Conservation (phyloP, 2,888 invertebrate species). For the Lycaena phlaeas region DNA sequence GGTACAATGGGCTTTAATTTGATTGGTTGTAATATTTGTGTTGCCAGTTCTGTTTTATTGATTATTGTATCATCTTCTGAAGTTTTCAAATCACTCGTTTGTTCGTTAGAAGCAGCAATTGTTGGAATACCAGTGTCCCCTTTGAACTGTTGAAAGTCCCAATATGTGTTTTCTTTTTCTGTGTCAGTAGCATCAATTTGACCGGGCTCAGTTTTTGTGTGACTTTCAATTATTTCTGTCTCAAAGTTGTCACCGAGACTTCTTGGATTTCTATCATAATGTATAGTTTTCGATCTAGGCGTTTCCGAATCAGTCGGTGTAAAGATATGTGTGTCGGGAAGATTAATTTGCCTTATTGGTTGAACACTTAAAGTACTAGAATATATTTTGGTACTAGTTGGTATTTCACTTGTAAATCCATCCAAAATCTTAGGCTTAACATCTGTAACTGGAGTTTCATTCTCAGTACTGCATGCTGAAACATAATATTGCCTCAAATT, state of each 20-base stretch:
- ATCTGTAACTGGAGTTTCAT: slow-evolving; percentile 30
- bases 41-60: slow-evolving; percentile 32
- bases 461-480: slow-evolving; percentile 57
- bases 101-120: slow-evolving; percentile 10
- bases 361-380: slow-evolving; percentile 53
- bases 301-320: slow-evolving; percentile 67
- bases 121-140: slow-evolving; percentile 23
- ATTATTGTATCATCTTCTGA: slow-evolving; percentile 11
- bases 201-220: slow-evolving; percentile 7
- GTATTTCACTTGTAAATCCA: slow-evolving; percentile 40
- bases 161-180: slow-evolving; percentile 45
- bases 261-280: slow-evolving; percentile 45
- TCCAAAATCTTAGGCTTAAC: slow-evolving; percentile 42
- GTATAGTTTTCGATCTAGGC: slow-evolving; percentile 65
- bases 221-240: slow-evolving; percentile 19
- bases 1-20: slow-evolving; percentile 54
- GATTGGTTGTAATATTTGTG: slow-evolving; percentile 54
- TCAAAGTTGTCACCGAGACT: slow-evolving; percentile 37
- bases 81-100: slow-evolving; percentile 13
- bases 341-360: slow-evolving; percentile 57
- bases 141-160: slow-evolving; percentile 62
- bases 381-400: slow-evolving; percentile 50
- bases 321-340: slow-evolving; percentile 67
- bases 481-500: no score
- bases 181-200: slow-evolving; percentile 20